A percentile compares a stretch with the other conserved stretches of the same genome.
Conservation (phyloP, 1,140 invertebrate species). For the Temnothorax nylanderi region DNA sequence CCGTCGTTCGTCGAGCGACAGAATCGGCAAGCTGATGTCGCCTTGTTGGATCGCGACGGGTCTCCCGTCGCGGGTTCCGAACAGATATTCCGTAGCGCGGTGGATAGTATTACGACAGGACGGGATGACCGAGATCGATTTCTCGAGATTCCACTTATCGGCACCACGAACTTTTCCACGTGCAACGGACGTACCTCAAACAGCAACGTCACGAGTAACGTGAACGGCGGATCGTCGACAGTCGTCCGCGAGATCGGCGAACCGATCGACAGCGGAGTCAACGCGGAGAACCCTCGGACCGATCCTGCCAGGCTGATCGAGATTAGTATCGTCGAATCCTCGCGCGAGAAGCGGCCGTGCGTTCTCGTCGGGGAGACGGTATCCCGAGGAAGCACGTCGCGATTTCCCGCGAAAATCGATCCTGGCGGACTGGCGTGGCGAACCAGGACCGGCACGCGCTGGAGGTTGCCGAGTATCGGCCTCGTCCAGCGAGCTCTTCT, state of each 20-base stretch:
- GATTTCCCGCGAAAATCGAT: conserved; percentile 19
- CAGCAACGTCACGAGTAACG: background rate
- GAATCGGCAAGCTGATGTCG: background rate
- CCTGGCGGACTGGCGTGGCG: background rate
- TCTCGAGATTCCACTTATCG: background rate
- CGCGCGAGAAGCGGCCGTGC: background rate
- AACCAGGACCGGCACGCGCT: background rate
- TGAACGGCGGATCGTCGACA: background rate
- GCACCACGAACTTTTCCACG: background rate
- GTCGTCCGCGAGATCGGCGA: background rate
- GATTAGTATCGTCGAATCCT: background rate
- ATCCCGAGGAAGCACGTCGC: background rate
- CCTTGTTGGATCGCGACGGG: background rate
- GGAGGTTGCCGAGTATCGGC: background rate
- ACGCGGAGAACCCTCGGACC: background rate
- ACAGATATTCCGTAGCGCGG: background rate
- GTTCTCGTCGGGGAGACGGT: background rate
- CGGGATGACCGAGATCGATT: background rate
- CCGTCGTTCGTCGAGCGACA: background rate
- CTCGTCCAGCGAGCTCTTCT: conserved; percentile 32
- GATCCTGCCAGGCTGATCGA: conserved; percentile 5
- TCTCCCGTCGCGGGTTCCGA: background rate
- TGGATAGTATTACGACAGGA: background rate
- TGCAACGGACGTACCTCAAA: background rate
- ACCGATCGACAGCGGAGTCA: background rate